phyloP scores from a whole-genome alignment of 2,888 invertebrate genomes.

The Encarsia formosa region DNA sequence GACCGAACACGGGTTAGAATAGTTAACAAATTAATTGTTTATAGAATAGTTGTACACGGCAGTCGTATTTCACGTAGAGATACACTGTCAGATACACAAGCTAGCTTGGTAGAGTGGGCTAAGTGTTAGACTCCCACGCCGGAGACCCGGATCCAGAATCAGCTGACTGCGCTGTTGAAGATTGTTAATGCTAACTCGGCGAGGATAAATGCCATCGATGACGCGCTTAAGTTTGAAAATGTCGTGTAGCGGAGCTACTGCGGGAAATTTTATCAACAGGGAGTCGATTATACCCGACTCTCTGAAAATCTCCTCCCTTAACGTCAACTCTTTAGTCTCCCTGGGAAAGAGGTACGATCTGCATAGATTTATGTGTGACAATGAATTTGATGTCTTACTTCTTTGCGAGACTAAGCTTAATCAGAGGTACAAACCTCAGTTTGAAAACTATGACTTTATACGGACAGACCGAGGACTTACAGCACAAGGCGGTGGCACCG shows the following conservation, averaged over 20 bases:
- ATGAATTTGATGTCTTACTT: constrained; percentile 11
- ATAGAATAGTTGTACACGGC: too few species aligned
- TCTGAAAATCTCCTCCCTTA: constrained; percentile 5
- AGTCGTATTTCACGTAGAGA: too few species aligned
- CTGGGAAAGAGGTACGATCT: background rate
- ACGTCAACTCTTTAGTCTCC: constrained; percentile 3
- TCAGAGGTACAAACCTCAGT: constrained; percentile 1
- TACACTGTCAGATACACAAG: too few species aligned
- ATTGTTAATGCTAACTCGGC: background rate
- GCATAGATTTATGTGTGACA: background rate
- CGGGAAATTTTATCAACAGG: too few species aligned
- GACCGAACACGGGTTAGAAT: too few species aligned
- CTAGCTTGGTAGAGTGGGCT: too few species aligned
- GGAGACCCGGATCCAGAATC: too few species aligned
- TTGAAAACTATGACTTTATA: constrained; percentile 11
- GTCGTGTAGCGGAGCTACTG: too few species aligned
- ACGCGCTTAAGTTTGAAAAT: background rate
- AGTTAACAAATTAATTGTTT: too few species aligned
- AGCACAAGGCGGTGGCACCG: constrained; percentile 19
- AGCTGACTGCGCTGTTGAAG: background rate
- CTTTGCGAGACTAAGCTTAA: constrained; percentile 19
- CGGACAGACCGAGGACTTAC: constrained; percentile 6
- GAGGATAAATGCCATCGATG: background rate
- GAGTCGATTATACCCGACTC: background rate
- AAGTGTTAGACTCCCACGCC: too few species aligned